Evolutionary conservation across 2,797 vertebrate species (phyloP).

Genomic region (Scarus forsteni): DNA sequence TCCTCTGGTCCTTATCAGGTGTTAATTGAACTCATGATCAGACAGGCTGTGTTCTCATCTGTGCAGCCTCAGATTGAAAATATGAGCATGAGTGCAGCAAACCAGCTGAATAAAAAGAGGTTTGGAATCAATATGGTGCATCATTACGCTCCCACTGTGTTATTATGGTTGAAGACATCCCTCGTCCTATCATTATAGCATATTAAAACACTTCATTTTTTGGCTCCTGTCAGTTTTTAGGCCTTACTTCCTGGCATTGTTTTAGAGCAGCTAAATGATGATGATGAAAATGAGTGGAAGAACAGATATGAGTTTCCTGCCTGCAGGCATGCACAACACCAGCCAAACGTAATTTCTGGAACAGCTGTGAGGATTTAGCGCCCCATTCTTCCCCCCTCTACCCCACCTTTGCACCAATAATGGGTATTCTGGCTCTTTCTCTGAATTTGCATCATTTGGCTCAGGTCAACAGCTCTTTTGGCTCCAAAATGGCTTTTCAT

Average conservation of each 20-base stretch:
- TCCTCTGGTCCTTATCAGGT: slow-evolving; percentile 50
- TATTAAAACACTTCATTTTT: slow-evolving; percentile 56
- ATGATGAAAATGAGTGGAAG: slow-evolving; percentile 70
- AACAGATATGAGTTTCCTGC: slow-evolving; percentile 57
- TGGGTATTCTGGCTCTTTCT: too few species aligned
- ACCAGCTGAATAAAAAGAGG: slow-evolving; percentile 33
- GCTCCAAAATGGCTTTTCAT: too few species aligned
- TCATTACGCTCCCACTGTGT: slow-evolving; percentile 36
- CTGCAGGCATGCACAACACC: slow-evolving; percentile 54
- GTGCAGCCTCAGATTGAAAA: slow-evolving; percentile 33
- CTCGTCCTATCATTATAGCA: slow-evolving; percentile 49
- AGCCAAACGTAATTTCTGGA: slow-evolving; percentile 71
- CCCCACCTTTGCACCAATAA: not conserved
- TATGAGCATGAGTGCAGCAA: slow-evolving; percentile 23
- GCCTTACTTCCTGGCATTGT: slow-evolving; percentile 65
- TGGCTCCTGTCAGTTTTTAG: slow-evolving; percentile 64
- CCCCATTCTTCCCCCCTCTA: not conserved
- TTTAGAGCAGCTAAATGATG: slow-evolving; percentile 58
- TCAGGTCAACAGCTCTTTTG: too few species aligned
- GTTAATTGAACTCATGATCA: slow-evolving; percentile 62
- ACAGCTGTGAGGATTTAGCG: slow-evolving; percentile 76
- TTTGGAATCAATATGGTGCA: slow-evolving; percentile 31
- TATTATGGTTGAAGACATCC: slow-evolving; percentile 42
- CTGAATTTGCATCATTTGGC: too few species aligned
- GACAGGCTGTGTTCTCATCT: slow-evolving; percentile 40